phyloP scores from a whole-genome alignment of 1,140 invertebrate genomes.

The Subanguina moxae region DNA sequence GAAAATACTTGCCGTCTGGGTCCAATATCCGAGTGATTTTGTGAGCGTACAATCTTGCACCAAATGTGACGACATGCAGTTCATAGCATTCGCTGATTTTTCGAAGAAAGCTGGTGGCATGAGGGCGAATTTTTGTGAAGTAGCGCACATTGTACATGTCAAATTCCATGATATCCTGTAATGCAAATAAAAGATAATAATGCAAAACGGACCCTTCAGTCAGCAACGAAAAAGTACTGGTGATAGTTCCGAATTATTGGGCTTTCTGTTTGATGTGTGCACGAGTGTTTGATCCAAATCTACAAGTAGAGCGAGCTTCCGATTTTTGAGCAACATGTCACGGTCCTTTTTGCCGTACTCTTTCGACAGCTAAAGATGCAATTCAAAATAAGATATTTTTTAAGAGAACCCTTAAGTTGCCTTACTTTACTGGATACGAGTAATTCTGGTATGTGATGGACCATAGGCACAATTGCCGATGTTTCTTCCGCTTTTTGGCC shows the following conservation, averaged over 20 bases:
- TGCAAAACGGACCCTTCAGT: too few relatives aligned
- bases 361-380: constrained; percentile 39
- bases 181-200: not conserved
- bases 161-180: constrained; percentile 45
- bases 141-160: constrained; percentile 70
- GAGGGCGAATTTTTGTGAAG: constrained; percentile 84
- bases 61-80: constrained; percentile 96
- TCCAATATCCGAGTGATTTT: constrained; percentile 84
- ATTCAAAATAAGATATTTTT: too few relatives aligned
- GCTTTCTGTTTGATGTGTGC: constrained; percentile 81
- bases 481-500: constrained; percentile 56
- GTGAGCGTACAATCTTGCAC: constrained; percentile 92
- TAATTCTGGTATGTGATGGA: constrained; percentile 64
- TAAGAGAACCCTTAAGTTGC: too few relatives aligned
- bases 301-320: constrained; percentile 86
- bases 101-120: constrained; percentile 78
- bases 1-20: constrained; percentile 74
- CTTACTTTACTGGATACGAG: constrained; percentile 61
- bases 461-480: constrained; percentile 62
- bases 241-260: constrained; percentile 19
- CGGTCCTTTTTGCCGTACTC: constrained; percentile 41
- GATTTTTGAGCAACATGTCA: constrained; percentile 66
- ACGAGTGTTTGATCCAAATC: constrained; percentile 98
- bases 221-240: constrained; percentile 2
- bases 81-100: constrained; percentile 83